Percentiles rank a stretch among this genome's conserved stretches.
Conservation (phyloP, 2,888 invertebrate species). For the Yponomeuta sedellus region DNA sequence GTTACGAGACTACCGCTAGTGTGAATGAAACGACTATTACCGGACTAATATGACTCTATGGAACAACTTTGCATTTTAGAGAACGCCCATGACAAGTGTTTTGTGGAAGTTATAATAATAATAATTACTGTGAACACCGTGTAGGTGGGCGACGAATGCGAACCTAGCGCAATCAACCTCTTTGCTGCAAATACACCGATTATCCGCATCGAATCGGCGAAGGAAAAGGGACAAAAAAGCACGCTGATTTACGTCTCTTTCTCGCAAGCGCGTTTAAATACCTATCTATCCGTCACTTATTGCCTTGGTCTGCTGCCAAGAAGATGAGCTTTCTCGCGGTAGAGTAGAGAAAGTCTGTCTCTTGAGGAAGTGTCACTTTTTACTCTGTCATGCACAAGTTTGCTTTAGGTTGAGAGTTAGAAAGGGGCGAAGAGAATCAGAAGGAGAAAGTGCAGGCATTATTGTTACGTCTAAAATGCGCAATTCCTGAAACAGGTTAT, state of each 20-base stretch:
- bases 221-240: neutral
- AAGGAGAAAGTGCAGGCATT: too few relatives aligned
- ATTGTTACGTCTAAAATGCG: too few relatives aligned
- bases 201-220: neutral
- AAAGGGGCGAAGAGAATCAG: too few relatives aligned
- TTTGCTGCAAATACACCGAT: neutral
- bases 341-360: neutral
- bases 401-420: too few relatives aligned
- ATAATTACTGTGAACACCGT: too few relatives aligned
- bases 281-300: conserved; percentile 4
- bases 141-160: neutral
- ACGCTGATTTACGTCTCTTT: conserved; percentile 1
- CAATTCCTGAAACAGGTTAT: too few relatives aligned
- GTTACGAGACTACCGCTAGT: too few relatives aligned
- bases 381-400: neutral
- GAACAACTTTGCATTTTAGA: too few relatives aligned
- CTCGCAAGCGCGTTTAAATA: neutral
- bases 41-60: too few relatives aligned
- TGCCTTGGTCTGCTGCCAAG: neutral
- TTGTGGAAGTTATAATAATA: too few relatives aligned
- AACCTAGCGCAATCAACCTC: neutral
- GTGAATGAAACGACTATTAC: too few relatives aligned
- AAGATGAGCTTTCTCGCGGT: neutral
- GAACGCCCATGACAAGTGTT: too few relatives aligned
- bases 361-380: neutral